Evolutionary conservation across 2,888 invertebrate species (phyloP).

Genomic region (Smittia sp.): DNA sequence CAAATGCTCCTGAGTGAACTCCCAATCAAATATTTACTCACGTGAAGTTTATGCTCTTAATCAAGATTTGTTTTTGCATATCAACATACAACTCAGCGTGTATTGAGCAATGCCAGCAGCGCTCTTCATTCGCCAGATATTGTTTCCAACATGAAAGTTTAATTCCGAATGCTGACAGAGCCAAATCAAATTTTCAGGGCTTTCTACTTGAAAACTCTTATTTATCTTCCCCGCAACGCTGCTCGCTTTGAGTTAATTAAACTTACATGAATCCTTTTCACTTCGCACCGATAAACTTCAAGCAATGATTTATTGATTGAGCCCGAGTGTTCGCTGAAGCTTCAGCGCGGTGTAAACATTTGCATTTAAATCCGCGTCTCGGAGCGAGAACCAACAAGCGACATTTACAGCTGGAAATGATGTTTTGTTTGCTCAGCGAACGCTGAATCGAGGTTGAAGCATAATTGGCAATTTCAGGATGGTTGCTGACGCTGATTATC

Average conservation of each 20-base stretch:
- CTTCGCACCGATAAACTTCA: neutral
- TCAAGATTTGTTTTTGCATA: neutral
- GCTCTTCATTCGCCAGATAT: neutral
- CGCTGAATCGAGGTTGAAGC: too few relatives aligned
- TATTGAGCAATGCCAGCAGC: neutral
- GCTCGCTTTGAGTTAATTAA: neutral
- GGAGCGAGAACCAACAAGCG: too few relatives aligned
- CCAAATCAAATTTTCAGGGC: slow-evolving; percentile 3
- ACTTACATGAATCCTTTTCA: neutral
- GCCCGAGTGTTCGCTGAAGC: too few relatives aligned
- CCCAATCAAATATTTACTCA: neutral
- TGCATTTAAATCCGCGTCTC: too few relatives aligned
- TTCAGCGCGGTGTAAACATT: neutral
- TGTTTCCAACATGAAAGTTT: neutral
- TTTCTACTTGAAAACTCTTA: neutral
- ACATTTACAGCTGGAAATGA: too few relatives aligned
- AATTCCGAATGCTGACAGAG: neutral
- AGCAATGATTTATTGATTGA: neutral
- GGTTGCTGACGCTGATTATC: too few relatives aligned
- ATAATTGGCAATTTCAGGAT: too few relatives aligned
- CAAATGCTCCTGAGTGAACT: neutral
- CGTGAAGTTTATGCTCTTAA: neutral
- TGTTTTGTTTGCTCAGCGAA: too few relatives aligned
- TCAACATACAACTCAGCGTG: neutral
- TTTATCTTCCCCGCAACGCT: neutral